A percentile compares a stretch with the other conserved stretches of the same genome.
Conservation (phyloP, 2,797 vertebrate species). For the Rhabdophis nuchalis region DNA sequence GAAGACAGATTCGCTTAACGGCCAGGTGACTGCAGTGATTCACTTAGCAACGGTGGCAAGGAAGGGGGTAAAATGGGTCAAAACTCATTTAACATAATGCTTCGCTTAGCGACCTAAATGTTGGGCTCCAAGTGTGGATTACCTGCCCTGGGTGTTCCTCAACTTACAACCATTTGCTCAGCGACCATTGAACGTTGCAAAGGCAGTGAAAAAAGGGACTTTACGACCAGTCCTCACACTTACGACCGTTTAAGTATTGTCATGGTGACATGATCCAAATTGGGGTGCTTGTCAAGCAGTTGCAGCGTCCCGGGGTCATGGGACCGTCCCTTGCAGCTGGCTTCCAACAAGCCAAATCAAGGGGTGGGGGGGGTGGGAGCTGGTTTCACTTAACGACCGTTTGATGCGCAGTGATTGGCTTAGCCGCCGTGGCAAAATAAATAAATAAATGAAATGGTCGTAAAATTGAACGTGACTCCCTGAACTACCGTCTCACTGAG, state of each 20-base stretch:
- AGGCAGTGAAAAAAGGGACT: not conserved
- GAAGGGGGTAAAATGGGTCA: too few species aligned
- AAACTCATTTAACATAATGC: too few species aligned
- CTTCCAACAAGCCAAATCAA: not conserved
- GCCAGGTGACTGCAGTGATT: too few species aligned
- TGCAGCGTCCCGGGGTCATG: not conserved
- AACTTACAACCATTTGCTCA: not conserved
- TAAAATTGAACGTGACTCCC: not conserved
- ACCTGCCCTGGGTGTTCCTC: too few species aligned
- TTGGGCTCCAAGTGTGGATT: too few species aligned
- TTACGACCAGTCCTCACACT: not conserved
- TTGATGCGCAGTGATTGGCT: not conserved
- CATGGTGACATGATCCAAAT: not conserved
- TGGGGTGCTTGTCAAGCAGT: not conserved
- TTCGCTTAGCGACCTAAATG: too few species aligned
- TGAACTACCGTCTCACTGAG: not conserved
- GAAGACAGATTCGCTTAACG: too few species aligned
- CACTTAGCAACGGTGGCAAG: too few species aligned
- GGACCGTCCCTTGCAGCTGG: not conserved
- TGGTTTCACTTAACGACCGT: not conserved
- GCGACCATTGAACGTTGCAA: not conserved
- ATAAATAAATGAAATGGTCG: too few species aligned
- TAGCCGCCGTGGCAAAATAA: not conserved
- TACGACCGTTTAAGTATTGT: not conserved
- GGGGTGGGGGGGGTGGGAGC: too few species aligned